phyloP scores from a whole-genome alignment of 2,888 invertebrate genomes.

The Caenorhabditis sinica region DNA sequence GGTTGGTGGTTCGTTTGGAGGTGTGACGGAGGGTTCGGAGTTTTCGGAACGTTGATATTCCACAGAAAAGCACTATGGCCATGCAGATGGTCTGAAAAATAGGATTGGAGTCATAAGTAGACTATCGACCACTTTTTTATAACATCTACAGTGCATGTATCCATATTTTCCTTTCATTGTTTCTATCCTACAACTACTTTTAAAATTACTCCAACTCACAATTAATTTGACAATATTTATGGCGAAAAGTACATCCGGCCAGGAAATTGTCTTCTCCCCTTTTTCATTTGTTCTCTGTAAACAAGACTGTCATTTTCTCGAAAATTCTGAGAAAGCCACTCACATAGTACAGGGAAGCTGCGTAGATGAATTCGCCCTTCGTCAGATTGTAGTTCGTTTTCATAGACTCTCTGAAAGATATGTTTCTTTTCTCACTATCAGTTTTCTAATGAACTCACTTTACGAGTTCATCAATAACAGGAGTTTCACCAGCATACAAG shows the following conservation, averaged over 20 bases:
- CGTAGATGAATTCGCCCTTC: constrained; percentile 57
- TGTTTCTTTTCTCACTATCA: background rate
- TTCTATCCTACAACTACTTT: background rate
- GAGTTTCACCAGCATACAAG: constrained; percentile 52
- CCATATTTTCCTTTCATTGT: background rate
- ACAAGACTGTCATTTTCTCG: background rate
- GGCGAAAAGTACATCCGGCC: constrained; percentile 56
- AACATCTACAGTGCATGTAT: too few species aligned
- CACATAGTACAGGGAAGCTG: constrained; percentile 51
- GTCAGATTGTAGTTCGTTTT: constrained; percentile 43
- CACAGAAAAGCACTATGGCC: constrained; percentile 48
- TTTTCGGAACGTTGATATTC: constrained; percentile 47
- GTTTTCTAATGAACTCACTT: constrained; percentile 19
- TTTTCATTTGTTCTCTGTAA: constrained; percentile 33
- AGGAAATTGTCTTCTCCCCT: constrained; percentile 38
- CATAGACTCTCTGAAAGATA: constrained; percentile 50
- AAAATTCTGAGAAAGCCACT: constrained; percentile 3
- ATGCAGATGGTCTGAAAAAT: constrained; percentile 49
- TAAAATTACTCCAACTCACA: constrained; percentile 20
- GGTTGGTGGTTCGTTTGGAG: constrained; percentile 44
- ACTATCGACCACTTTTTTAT: too few species aligned
- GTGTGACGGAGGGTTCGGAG: constrained; percentile 45
- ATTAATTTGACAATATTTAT: constrained; percentile 57
- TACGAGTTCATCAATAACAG: constrained; percentile 43
- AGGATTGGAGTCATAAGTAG: too few species aligned